Evolutionary conservation across 2,888 invertebrate genomes (phyloP).

Genomic region (Oeneis ivallda): DNA sequence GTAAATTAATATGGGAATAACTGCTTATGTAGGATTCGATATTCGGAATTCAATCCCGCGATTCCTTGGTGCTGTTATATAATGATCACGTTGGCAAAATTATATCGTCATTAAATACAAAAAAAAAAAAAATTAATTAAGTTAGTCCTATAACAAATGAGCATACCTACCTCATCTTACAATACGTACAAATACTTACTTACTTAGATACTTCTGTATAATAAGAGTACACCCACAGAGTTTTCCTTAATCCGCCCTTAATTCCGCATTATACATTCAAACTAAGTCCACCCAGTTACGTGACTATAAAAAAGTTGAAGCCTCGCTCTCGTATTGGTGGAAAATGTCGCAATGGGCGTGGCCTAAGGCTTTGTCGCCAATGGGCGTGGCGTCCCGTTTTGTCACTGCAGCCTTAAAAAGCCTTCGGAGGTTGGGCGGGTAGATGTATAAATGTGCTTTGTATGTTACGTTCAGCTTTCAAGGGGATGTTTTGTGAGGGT

Average conservation of each 20-base stretch:
- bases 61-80: no score
- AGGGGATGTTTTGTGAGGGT: not conserved
- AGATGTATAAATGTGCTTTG: slow-evolving; percentile 32
- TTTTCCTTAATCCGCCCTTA: slow-evolving; percentile 27
- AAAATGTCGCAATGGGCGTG: slow-evolving; percentile 77
- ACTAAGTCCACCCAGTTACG: slow-evolving; percentile 32
- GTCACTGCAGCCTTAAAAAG: slow-evolving; percentile 74
- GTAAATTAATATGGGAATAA: no score
- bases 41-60: no score
- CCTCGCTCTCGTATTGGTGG: slow-evolving; percentile 58
- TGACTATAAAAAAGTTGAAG: slow-evolving; percentile 54
- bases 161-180: no score
- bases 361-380: slow-evolving; percentile 72
- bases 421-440: slow-evolving; percentile 49
- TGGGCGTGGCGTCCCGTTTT: slow-evolving; percentile 70
- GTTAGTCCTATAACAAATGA: no score
- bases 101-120: no score
- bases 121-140: no score
- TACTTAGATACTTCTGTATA: not conserved
- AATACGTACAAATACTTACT: not conserved
- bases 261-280: slow-evolving; percentile 29
- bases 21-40: no score
- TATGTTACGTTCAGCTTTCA: slow-evolving; percentile 11
- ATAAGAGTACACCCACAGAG: not conserved
- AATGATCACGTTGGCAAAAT: no score